phyloP scores from a whole-genome alignment of 2,888 invertebrate species.

The Plusia festucae region DNA sequence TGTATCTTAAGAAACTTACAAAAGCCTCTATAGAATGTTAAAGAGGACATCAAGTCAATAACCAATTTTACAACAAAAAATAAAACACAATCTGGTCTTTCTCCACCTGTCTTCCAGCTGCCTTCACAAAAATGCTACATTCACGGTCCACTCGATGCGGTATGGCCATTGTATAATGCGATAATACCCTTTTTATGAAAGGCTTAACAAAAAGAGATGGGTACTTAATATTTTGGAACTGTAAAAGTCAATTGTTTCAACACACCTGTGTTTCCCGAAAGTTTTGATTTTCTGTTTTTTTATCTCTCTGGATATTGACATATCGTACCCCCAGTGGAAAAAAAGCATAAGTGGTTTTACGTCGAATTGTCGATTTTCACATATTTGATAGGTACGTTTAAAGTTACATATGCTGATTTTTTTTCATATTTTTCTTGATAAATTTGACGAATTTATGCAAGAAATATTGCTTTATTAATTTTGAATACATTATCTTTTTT shows the following conservation, averaged over 20 bases:
- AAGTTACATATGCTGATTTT: no score
- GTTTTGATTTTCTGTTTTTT: not conserved
- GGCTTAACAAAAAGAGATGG: not conserved
- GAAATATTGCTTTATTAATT: no score
- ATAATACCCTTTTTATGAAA: not conserved
- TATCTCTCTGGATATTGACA: not conserved
- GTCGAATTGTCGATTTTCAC: no score
- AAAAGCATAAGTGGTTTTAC: no score
- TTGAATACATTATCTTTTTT: no score
- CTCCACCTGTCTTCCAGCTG: conserved; percentile 45
- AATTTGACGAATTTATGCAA: no score
- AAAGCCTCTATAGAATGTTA: conserved; percentile 24
- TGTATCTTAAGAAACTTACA: not conserved
- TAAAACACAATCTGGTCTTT: conserved; percentile 24
- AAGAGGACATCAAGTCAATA: conserved; percentile 32
- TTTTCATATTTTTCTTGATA: no score
- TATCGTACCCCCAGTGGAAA: no score
- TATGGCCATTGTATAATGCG: not conserved
- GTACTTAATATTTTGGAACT: not conserved
- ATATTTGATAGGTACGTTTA: no score
- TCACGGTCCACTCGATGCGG: not conserved
- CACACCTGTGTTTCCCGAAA: not conserved
- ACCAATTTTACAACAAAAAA: conserved; percentile 34
- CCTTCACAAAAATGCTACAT: conserved; percentile 26
- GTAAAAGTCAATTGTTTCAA: not conserved